Evolutionary conservation across 2,113 vertebrate species (phyloP).

Genomic region (Vulpes vulpes): DNA sequence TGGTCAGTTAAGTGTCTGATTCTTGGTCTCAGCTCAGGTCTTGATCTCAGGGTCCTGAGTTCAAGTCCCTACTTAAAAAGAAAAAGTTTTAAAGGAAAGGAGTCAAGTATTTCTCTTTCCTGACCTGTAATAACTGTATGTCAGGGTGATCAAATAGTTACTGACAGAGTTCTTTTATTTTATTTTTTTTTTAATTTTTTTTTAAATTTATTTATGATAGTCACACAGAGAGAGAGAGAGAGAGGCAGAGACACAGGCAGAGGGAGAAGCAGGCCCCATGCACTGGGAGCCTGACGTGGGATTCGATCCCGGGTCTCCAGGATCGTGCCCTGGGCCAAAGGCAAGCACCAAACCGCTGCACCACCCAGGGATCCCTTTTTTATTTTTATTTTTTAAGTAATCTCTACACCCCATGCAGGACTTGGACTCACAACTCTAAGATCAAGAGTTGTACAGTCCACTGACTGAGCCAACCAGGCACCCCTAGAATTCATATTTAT

Average conservation of each 20-base stretch:
- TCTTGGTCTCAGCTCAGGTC: not conserved
- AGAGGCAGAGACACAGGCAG: no score
- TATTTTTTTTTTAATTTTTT: not conserved
- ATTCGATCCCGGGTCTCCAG: no score
- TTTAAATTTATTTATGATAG: no score
- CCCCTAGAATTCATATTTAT: not conserved
- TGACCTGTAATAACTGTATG: not conserved
- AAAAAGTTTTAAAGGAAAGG: not conserved
- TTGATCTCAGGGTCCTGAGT: not conserved
- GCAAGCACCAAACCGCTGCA: no score
- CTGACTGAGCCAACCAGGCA: not conserved
- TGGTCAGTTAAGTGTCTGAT: not conserved
- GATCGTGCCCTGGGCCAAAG: no score
- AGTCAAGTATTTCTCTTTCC: not conserved
- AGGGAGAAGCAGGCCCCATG: no score
- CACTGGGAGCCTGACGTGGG: no score
- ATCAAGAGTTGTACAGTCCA: not conserved
- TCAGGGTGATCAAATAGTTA: not conserved
- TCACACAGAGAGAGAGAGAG: no score
- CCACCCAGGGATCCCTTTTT: no score
- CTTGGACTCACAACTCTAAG: not conserved
- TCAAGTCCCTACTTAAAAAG: not conserved
- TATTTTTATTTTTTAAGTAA: not conserved
- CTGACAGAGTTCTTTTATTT: not conserved
- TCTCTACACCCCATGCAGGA: not conserved